These are phyloP conservation scores for Drosophila sp. DNA, from an alignment of 1,140 invertebrate species.

Conservation along the genomic window DNA sequence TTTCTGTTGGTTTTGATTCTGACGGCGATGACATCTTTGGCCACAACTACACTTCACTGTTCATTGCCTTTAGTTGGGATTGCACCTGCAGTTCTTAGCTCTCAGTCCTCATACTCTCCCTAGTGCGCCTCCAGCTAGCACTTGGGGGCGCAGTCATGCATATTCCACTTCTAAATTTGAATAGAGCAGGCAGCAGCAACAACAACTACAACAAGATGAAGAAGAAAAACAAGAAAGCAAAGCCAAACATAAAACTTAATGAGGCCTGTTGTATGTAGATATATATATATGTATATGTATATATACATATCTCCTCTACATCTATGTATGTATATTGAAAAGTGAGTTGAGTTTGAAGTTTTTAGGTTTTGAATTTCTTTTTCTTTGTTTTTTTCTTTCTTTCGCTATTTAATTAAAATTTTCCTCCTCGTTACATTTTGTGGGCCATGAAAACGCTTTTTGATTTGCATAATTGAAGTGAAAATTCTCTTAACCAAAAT, in stretches of 20 bases:
- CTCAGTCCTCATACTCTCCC: neutral
- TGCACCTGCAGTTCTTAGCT: slow-evolving; percentile 52
- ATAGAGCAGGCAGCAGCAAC: slow-evolving; percentile 27
- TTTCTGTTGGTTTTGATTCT: slow-evolving; percentile 22
- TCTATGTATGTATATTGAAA: slow-evolving; percentile 1
- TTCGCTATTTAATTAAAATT: slow-evolving; percentile 78
- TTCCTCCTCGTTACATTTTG: slow-evolving; percentile 67
- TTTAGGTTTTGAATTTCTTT: slow-evolving; percentile 8
- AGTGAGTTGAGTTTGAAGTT: neutral
- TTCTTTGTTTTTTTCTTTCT: slow-evolving; percentile 53
- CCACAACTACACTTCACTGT: slow-evolving; percentile 65
- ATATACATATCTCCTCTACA: too few relatives aligned
- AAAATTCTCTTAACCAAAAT: slow-evolving; percentile 32
- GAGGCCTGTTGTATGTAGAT: slow-evolving; percentile 42
- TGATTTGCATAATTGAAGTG: slow-evolving; percentile 69
- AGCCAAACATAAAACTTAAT: slow-evolving; percentile 73
- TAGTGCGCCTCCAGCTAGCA: neutral
- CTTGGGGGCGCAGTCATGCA: slow-evolving; percentile 28
- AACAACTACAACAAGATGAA: slow-evolving; percentile 36
- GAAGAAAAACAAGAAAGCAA: slow-evolving; percentile 31
- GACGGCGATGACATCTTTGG: slow-evolving; percentile 58
- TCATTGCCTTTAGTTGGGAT: slow-evolving; percentile 63
- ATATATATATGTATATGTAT: neutral
- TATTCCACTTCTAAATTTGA: slow-evolving; percentile 74
- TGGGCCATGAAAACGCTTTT: slow-evolving; percentile 64